Evolutionary conservation across 2,888 invertebrate species (phyloP), one percentile per base, ranked within the genome.

Genomic region (Patella depressa): DNA sequence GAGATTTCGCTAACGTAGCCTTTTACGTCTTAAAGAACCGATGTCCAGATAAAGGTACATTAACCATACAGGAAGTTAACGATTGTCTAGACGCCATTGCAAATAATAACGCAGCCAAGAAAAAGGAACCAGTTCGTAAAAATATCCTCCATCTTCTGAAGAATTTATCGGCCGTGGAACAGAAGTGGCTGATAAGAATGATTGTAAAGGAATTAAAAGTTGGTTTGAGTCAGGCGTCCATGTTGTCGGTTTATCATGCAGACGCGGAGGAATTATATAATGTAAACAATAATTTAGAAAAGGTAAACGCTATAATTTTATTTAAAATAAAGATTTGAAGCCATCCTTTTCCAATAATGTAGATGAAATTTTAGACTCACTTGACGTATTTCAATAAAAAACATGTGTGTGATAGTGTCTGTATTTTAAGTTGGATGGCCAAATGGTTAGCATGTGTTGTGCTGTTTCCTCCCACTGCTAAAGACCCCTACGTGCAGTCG

Each of bases 131-230:
- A 24, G 92, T 92, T 7, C 93, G 94, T 69, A 93, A 94, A 53
- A 93, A 94, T 78, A 93, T 98, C 78, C 93, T 94, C 77, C 92
- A 93, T 73, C 93, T 97, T 72, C 92, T 96, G 54, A 93, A 94
- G 81, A 93, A 93, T 82, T 93, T 95, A 84, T 95, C 95, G 11
- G 94, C 96, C 0, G 89, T 94, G 17, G 96, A 98, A 90, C 94
- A 96, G 82, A 97, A 97, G 92, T 98, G 98, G 98, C 93, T 98
- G 29, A 95, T 97, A 9, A 93, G 97, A 76, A 95, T 98, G 75
- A 94, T 98, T 73, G 92, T 98, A 17, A 98, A 98, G 91, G 95
- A 96, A 78, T 92, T 98, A 90, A 95, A 94, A 88, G 91, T 91
- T 78, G 98, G 96, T 0, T 92, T 98, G 80, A 94, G 95, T 12